A percentile compares a stretch with the other conserved stretches of the same genome.
Evolutionary conservation across 2,797 vertebrate species (phyloP).

Genomic region (Gambelia wislizenii): DNA sequence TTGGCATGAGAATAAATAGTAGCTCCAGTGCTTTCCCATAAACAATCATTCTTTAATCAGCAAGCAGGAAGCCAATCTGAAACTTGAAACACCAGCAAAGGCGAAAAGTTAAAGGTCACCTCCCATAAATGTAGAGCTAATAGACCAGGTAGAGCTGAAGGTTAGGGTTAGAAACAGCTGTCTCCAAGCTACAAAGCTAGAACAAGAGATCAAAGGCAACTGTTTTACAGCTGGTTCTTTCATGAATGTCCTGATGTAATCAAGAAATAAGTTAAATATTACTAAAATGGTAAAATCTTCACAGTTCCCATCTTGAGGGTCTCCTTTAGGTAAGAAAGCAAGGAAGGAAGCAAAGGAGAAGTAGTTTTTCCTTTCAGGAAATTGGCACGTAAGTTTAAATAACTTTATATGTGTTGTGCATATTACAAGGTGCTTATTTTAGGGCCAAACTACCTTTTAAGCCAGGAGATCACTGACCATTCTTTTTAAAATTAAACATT

Average conservation of each 20-base stretch:
- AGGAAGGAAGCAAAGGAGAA: slow-evolving; percentile 52
- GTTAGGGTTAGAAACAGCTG: slow-evolving; percentile 50
- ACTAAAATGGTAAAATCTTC: background rate
- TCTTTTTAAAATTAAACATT: background rate
- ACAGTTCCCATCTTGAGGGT: accelerated
- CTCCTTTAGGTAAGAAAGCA: background rate
- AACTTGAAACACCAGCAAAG: slow-evolving; percentile 76
- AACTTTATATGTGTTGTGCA: slow-evolving; percentile 60
- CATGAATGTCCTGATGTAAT: background rate
- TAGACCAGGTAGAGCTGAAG: slow-evolving; percentile 74
- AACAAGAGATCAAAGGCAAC: slow-evolving; percentile 40
- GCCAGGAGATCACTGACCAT: background rate
- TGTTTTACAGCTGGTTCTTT: background rate
- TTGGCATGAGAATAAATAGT: slow-evolving; percentile 71
- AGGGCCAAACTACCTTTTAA: slow-evolving; percentile 42
- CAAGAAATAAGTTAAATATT: background rate
- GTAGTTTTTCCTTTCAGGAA: slow-evolving; percentile 46
- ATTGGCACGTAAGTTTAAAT: slow-evolving; percentile 63
- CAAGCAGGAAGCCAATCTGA: slow-evolving; percentile 70
- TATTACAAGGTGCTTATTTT: slow-evolving; percentile 73
- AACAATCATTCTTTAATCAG: slow-evolving; percentile 77
- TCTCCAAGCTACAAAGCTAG: slow-evolving; percentile 16
- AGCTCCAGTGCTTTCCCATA: slow-evolving; percentile 73
- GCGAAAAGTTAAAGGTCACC: slow-evolving; percentile 77
- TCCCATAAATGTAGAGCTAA: slow-evolving; percentile 76